phyloP scores from a whole-genome alignment of 2,888 invertebrate species.

The Gymnosoma rotundatum region DNA sequence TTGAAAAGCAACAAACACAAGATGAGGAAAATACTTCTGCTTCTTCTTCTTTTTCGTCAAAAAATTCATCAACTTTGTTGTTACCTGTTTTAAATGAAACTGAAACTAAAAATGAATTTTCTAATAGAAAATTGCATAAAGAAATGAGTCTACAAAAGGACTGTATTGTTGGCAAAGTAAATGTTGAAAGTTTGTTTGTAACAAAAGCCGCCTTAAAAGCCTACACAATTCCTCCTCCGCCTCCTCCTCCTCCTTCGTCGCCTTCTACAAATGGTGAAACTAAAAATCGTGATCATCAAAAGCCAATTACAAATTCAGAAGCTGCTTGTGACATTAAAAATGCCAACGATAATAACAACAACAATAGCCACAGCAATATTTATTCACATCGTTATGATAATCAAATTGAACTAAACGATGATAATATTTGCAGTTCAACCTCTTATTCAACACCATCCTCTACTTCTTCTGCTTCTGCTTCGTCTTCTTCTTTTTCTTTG shows the following conservation, averaged over 20 bases:
- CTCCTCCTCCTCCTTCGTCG: too few species aligned
- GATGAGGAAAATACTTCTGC: neutral
- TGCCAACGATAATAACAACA: conserved; percentile 54
- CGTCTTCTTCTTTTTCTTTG: neutral
- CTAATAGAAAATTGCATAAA: neutral
- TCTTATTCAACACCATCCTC: conserved; percentile 29
- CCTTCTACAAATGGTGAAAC: conserved; percentile 44
- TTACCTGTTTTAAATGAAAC: neutral
- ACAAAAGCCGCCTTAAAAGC: conserved; percentile 64
- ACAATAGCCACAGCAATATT: conserved; percentile 41
- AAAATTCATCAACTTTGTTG: conserved; percentile 8
- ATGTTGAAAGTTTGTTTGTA: conserved; percentile 47
- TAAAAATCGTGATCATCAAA: conserved; percentile 41
- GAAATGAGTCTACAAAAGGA: conserved; percentile 9
- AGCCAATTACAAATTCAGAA: conserved; percentile 52
- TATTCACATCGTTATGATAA: conserved; percentile 37
- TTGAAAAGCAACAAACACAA: neutral
- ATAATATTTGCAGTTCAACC: conserved; percentile 44
- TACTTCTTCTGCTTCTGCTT: neutral
- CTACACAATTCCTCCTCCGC: conserved; percentile 40
- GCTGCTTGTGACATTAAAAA: conserved; percentile 32
- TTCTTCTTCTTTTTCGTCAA: neutral
- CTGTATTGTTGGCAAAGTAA: neutral
- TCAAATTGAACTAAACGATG: conserved; percentile 21
- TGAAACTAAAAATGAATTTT: conserved; percentile 1